Percentiles rank a stretch among this genome's conserved stretches.
Evolutionary conservation across 2,888 invertebrate species (phyloP).

Genomic region (Dastarcus helophoroides): DNA sequence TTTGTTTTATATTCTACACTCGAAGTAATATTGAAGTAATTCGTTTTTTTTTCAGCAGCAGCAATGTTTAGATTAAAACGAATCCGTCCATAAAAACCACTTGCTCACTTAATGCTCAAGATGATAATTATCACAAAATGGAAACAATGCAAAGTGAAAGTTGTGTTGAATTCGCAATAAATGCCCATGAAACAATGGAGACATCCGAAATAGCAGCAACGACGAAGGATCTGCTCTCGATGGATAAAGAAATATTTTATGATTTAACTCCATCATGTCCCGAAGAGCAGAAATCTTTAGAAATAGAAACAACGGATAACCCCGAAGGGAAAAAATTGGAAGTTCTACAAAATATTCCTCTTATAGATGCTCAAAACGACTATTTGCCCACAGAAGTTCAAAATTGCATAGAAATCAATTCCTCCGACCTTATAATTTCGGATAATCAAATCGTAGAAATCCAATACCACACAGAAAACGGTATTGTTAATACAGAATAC

Average conservation of each 20-base stretch:
- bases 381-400: constrained; percentile 23
- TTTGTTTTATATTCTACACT: no score
- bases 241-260: constrained; percentile 18
- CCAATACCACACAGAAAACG: constrained; percentile 30
- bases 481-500: constrained; percentile 30
- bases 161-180: no score
- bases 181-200: constrained; percentile 15
- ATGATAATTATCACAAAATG: constrained; percentile 20
- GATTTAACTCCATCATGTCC: constrained; percentile 11
- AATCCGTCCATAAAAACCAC: constrained; percentile 12
- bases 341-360: constrained; percentile 11
- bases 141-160: constrained; percentile 14
- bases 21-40: no score
- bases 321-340: constrained; percentile 4
- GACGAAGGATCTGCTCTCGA: constrained; percentile 20
- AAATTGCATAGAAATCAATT: constrained; percentile 28
- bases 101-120: constrained; percentile 18
- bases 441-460: constrained; percentile 33
- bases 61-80: no score
- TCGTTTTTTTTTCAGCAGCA: no score
- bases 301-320: constrained; percentile 4
- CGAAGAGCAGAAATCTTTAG: constrained; percentile 5
- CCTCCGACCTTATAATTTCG: constrained; percentile 25
- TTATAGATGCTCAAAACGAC: constrained; percentile 17
- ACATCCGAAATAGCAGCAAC: constrained; percentile 19